phyloP scores from a whole-genome alignment of 2,797 vertebrate genomes.

The Ambastaia sidthimunki region DNA sequence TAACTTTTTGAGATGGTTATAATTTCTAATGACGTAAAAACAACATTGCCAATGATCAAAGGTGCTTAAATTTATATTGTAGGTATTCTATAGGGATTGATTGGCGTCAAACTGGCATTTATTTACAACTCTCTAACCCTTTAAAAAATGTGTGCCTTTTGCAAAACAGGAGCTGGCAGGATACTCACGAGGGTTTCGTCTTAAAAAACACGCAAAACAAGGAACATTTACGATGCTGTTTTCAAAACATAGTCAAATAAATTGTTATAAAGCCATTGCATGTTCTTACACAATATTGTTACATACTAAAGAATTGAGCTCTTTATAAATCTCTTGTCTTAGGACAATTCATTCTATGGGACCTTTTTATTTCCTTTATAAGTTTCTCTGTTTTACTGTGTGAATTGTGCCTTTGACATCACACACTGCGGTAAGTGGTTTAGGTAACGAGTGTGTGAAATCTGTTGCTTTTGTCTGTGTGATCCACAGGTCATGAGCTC shows the following conservation, averaged over 20 bases:
- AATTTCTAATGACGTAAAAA: not conserved
- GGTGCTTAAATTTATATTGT: not conserved
- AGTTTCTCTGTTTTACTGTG: not conserved
- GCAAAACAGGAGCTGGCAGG: not conserved
- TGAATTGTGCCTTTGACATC: not conserved
- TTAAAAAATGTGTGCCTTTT: not conserved
- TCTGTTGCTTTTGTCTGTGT: conserved; percentile 18
- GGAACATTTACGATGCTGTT: not conserved
- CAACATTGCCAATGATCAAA: not conserved
- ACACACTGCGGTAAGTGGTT: conserved; percentile 19
- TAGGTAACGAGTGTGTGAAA: not conserved
- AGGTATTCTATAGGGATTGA: not conserved
- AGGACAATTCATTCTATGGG: not conserved
- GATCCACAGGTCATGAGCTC: conserved; percentile 90
- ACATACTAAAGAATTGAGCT: not conserved
- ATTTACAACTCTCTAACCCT: not conserved
- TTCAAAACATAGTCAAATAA: not conserved
- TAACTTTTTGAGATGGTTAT: not conserved
- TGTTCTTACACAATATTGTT: not conserved
- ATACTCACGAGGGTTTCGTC: not conserved
- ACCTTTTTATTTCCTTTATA: not conserved
- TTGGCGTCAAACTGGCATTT: not conserved
- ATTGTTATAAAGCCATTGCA: not conserved
- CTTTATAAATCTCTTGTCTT: not conserved
- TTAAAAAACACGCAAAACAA: not conserved